Percentiles rank a stretch among this genome's conserved stretches.
Evolutionary conservation across 2,113 vertebrate genomes (phyloP).

Genomic region (Peromyscus maniculatus): DNA sequence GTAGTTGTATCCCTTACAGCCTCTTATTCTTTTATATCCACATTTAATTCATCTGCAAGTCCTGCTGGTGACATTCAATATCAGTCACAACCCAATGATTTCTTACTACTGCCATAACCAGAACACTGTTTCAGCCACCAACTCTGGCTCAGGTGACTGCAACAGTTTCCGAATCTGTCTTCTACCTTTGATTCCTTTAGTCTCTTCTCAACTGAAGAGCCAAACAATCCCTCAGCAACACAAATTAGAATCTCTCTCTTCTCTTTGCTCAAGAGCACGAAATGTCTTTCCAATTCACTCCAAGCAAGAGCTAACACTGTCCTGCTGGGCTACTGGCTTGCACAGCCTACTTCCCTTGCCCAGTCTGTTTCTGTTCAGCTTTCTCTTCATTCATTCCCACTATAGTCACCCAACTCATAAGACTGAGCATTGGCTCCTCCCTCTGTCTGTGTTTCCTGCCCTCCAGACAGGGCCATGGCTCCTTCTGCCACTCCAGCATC

Average conservation of each 20-base stretch:
- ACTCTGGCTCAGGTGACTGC: neutral
- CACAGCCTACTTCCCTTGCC: neutral
- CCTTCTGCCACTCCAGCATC: too few species aligned
- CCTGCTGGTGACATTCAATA: neutral
- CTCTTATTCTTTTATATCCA: neutral
- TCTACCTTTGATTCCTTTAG: neutral
- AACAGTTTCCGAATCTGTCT: neutral
- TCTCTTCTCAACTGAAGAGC: neutral
- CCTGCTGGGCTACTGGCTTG: neutral
- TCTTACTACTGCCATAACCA: neutral
- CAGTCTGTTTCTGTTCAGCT: neutral
- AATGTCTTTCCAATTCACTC: neutral
- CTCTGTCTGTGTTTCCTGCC: neutral
- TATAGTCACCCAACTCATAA: too few species aligned
- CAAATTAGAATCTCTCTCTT: neutral
- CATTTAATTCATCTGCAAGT: neutral
- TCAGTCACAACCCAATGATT: neutral
- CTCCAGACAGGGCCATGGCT: neutral
- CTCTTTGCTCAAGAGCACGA: neutral
- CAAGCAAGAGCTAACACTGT: neutral
- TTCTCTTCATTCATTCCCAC: neutral
- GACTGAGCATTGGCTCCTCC: neutral
- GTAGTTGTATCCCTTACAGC: neutral
- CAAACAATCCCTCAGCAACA: neutral
- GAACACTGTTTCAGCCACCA: neutral